A percentile compares a stretch with the other conserved stretches of the same genome.
These are phyloP conservation scores for Matsumyia berberina DNA, from an alignment of 2,888 invertebrate genomes.

Conservation along the genomic window DNA sequence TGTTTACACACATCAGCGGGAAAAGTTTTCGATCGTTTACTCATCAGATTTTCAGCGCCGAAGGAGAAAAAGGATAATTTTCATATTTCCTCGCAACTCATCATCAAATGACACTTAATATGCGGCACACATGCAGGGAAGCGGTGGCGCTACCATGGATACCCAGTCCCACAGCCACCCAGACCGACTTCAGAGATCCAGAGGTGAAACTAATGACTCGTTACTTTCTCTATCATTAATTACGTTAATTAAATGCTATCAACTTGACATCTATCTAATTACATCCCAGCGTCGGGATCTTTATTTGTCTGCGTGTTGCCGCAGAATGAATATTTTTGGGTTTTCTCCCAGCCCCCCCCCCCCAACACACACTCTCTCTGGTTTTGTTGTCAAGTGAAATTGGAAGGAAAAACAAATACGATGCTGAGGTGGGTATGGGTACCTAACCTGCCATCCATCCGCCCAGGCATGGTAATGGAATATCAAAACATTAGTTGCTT, in stretches of 20 bases:
- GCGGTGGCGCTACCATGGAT: constrained; percentile 8
- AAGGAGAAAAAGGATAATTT: constrained; percentile 54
- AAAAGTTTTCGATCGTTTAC: constrained; percentile 50
- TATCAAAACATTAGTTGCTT: constrained; percentile 49
- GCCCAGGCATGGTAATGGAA: constrained; percentile 21
- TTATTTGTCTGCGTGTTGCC: constrained; percentile 52
- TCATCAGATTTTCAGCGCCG: constrained; percentile 57
- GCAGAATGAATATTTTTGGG: constrained; percentile 54
- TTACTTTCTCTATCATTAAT: constrained; percentile 73
- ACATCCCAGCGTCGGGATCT: constrained; percentile 43
- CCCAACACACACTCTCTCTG: background rate
- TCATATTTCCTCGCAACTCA: constrained; percentile 54
- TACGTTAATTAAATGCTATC: constrained; percentile 74
- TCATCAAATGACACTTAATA: constrained; percentile 67
- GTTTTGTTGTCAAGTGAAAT: constrained; percentile 14
- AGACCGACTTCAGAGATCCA: constrained; percentile 25
- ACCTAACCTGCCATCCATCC: background rate
- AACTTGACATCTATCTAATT: constrained; percentile 72
- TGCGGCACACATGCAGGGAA: constrained; percentile 61
- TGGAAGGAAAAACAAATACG: constrained; percentile 32
- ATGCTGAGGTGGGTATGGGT: background rate
- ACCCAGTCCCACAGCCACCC: constrained; percentile 2
- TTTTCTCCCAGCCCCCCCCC: background rate
- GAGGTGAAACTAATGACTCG: constrained; percentile 75
- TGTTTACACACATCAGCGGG: constrained; percentile 65